Conservation (phyloP, 37 sponge, comb jelly and placozoan genomes). For the Agelas oroides region DNA sequence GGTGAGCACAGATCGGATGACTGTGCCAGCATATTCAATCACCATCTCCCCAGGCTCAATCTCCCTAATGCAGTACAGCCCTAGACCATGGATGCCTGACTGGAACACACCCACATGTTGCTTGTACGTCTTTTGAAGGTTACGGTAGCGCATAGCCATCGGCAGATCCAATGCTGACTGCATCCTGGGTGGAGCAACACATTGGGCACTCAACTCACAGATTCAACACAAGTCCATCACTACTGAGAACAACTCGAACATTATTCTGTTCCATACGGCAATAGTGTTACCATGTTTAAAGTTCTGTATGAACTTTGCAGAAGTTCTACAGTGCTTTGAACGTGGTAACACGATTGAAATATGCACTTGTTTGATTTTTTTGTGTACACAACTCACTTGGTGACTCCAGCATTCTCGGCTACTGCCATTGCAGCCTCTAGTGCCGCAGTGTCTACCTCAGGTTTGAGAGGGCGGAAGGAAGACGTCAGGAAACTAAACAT, state of each 20-base stretch:
- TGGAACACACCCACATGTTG: slow-evolving; percentile 78
- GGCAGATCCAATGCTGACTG: slow-evolving; percentile 78
- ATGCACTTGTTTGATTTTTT: no score
- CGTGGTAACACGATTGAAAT: neutral
- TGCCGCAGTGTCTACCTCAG: slow-evolving; percentile 49
- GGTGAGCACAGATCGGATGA: slow-evolving; percentile 91
- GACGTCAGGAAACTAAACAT: slow-evolving; percentile 97
- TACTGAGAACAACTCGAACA: no score
- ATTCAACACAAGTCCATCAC: no score
- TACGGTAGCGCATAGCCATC: slow-evolving; percentile 93
- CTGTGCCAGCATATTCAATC: slow-evolving; percentile 94
- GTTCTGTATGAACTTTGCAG: no score
- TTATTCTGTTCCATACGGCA: no score
- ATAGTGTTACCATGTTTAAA: no score
- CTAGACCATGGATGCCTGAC: slow-evolving; percentile 95
- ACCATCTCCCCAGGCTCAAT: slow-evolving; percentile 97
- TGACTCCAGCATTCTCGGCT: slow-evolving; percentile 36
- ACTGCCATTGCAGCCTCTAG: slow-evolving; percentile 51
- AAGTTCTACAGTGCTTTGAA: no score
- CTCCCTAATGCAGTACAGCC: slow-evolving; percentile 81
- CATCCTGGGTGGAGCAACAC: no score
- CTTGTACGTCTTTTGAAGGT: slow-evolving; percentile 74
- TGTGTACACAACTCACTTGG: no score
- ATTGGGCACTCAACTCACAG: neutral
- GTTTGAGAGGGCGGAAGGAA: slow-evolving; percentile 65